Conservation (phyloP, 2,113 vertebrate genomes). For the Arothron firmamentum region DNA sequence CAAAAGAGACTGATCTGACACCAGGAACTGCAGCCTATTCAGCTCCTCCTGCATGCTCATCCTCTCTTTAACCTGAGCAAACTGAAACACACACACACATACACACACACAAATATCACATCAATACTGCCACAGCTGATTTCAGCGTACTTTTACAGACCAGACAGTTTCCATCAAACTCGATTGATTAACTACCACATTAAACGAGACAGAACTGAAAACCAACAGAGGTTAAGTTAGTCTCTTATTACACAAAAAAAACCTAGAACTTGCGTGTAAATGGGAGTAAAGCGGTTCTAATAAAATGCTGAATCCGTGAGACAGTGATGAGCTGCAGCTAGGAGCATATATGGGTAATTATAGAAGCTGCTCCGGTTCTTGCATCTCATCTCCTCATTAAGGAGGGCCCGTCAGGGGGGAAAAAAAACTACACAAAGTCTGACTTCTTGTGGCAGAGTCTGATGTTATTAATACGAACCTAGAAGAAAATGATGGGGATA, state of each 20-base stretch:
- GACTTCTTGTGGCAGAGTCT: constrained; percentile 13
- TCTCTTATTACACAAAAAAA: no score
- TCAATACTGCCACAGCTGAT: constrained; percentile 18
- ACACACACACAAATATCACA: constrained; percentile 3
- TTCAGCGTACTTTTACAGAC: constrained; percentile 17
- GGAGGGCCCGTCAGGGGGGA: constrained; percentile 10
- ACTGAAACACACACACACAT: constrained; percentile 69
- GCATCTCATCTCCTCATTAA: constrained; percentile 29
- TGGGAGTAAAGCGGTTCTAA: constrained; percentile 15
- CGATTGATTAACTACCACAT: no score
- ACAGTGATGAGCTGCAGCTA: constrained; percentile 31
- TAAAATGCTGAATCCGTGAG: constrained; percentile 30
- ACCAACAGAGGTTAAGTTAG: no score
- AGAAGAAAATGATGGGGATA: constrained; percentile 11
- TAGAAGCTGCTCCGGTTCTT: constrained; percentile 27
- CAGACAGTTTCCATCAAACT: background rate
- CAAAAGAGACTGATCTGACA: constrained; percentile 83
- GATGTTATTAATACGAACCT: constrained; percentile 31
- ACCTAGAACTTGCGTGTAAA: background rate
- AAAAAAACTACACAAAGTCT: constrained; percentile 9
- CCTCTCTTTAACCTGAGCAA: constrained; percentile 75
- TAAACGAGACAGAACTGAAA: no score
- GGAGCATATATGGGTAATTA: constrained; percentile 47
- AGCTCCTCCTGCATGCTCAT: constrained; percentile 81
- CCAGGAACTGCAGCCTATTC: constrained; percentile 80